Base-by-base conservation (phyloP, 2,888 invertebrate species). In the Rhagonycha lutea region DNA sequence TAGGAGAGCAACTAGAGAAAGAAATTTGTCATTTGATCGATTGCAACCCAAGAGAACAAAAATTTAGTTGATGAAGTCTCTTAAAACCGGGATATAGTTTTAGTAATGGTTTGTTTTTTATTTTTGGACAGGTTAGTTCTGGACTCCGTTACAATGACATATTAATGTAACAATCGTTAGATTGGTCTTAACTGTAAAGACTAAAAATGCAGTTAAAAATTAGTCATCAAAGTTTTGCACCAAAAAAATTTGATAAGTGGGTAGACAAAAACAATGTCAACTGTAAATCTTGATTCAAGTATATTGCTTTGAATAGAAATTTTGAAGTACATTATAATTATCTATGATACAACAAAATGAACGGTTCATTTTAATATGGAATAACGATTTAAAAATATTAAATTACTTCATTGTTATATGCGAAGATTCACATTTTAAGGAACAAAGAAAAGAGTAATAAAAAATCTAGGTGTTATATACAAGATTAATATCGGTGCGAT, bases 141-240 rank as follows among this genome's bases (percentile, higher is more conserved):
- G 29, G 29, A 29, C 29, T 29, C 29, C 29, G 29, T 29, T 29
- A 29, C 47, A 47, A n/a, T n/a, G 47, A 47, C n/a, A 47, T n/a
- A 47, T 47, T 47, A 47, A 47, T 47, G n/a, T 47, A 47, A 47
- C 47, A 47, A 47, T 47, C n/a, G 47, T 47, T 47, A 47, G 47
- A 18, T 62, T 12, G 9, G 62, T 24, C 24, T 8, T 63, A 65
- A 65, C 63, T 65, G 63, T 65, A 62, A 10, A n/a, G n/a, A n/a
- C 7, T n/a, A 47, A 47, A 62, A 23, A 62, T 24, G 23, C 23
- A 24, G 62, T 24, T 24, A 18, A 14, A 73, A 73, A 68, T 73
- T 73, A 73, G 73, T 73, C 73, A 73, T 73, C 69, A 32, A 14
- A 23, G 73, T 47, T 73, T 73, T 73, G 69, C 73, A 69, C 61